These are phyloP conservation scores for Rhagoletis zephyria DNA, from an alignment of 1,140 invertebrate genomes.

Conservation along the genomic window DNA sequence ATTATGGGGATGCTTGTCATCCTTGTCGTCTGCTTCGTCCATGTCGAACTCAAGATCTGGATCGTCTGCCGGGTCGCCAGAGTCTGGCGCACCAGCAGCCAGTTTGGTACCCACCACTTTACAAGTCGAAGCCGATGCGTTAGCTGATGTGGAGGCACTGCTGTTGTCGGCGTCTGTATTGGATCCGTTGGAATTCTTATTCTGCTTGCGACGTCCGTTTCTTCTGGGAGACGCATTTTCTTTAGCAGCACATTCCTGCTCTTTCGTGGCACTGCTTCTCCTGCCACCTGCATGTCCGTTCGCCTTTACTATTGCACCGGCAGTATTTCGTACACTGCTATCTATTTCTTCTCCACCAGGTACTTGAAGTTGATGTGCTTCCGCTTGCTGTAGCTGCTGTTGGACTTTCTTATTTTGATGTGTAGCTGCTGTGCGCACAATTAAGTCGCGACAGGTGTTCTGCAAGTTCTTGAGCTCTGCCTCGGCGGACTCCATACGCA, in stretches of 20 bases:
- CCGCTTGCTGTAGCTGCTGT: constrained; percentile 56
- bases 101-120: background rate
- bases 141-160: too few relatives aligned
- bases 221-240: constrained; percentile 59
- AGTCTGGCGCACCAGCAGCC: constrained; percentile 56
- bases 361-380: constrained; percentile 50
- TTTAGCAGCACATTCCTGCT: constrained; percentile 5
- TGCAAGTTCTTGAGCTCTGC: constrained; percentile 84
- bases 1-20: constrained; percentile 74
- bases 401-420: constrained; percentile 66
- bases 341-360: background rate
- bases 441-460: constrained; percentile 83
- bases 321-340: background rate
- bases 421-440: constrained; percentile 79
- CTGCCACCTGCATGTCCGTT: constrained; percentile 30
- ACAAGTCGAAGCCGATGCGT: background rate
- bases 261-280: background rate
- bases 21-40: constrained; percentile 66
- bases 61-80: constrained; percentile 67
- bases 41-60: constrained; percentile 67
- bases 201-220: constrained; percentile 59
- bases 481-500: constrained; percentile 85
- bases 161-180: too few relatives aligned
- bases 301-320: constrained; percentile 55
- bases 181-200: background rate